Percentiles rank a stretch among this genome's conserved stretches.
phyloP scores from a whole-genome alignment of 1,140 invertebrate species.

The Cotesia vestalis region DNA sequence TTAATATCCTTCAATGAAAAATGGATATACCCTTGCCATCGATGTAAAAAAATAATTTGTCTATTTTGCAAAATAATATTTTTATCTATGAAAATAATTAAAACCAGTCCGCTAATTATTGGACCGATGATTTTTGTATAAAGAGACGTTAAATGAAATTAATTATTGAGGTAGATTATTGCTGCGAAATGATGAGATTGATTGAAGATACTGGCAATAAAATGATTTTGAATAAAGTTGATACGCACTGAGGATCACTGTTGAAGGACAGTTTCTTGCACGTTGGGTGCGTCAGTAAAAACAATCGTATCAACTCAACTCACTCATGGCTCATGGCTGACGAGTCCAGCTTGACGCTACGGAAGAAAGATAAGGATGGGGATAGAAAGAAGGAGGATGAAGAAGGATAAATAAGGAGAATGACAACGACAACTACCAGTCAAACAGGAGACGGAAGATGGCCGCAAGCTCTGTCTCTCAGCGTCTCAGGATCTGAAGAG shows the following conservation, averaged over 20 bases:
- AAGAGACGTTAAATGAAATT: too few relatives aligned
- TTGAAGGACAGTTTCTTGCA: slow-evolving; percentile 63
- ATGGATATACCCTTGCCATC: neutral
- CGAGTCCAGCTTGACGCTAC: slow-evolving; percentile 42
- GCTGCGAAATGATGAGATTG: neutral
- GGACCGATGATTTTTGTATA: too few relatives aligned
- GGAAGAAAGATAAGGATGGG: slow-evolving; percentile 21
- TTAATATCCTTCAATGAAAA: slow-evolving; percentile 8
- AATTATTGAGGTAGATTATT: neutral
- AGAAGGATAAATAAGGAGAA: too few relatives aligned
- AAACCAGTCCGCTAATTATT: too few relatives aligned
- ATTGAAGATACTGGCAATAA: neutral
- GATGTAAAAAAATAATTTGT: too few relatives aligned
- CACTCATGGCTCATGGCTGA: slow-evolving; percentile 57
- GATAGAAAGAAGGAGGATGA: too few relatives aligned
- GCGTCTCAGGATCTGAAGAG: slow-evolving; percentile 36
- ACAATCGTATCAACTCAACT: slow-evolving; percentile 62
- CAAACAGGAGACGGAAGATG: slow-evolving; percentile 40
- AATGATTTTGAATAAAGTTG: slow-evolving; percentile 42
- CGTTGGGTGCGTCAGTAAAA: slow-evolving; percentile 61
- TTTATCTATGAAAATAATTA: too few relatives aligned
- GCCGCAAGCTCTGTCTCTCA: slow-evolving; percentile 40
- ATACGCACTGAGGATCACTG: slow-evolving; percentile 57
- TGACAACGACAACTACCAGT: slow-evolving; percentile 32
- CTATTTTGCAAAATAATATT: too few relatives aligned